Percentiles rank a stretch among this genome's conserved stretches.
These are phyloP conservation scores for Muntiacus muntjak DNA, from an alignment of 2,113 vertebrate genomes.

Conservation along the genomic window DNA sequence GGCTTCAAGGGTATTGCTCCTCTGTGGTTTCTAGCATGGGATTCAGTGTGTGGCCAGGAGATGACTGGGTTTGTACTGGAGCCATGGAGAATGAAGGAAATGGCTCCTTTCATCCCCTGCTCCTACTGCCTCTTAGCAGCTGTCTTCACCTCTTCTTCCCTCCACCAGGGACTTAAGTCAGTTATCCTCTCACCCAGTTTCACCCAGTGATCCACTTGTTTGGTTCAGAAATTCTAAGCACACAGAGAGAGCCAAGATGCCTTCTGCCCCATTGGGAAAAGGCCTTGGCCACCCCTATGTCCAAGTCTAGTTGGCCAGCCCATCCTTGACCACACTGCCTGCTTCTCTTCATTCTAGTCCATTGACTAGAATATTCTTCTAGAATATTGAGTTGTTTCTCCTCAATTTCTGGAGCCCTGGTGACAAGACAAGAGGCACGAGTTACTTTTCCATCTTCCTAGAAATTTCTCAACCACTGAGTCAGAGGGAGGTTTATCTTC, in stretches of 20 bases:
- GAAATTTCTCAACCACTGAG: background rate
- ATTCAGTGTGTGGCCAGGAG: background rate
- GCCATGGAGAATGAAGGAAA: background rate
- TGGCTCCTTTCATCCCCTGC: background rate
- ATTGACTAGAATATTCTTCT: background rate
- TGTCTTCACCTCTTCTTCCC: background rate
- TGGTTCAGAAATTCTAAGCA: background rate
- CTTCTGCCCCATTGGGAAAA: background rate
- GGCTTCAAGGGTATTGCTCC: background rate
- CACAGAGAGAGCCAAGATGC: background rate
- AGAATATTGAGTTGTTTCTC: background rate
- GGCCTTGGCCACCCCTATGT: background rate
- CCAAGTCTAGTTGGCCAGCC: background rate
- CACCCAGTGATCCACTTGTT: accelerated
- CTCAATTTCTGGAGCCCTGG: background rate
- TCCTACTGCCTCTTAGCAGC: background rate
- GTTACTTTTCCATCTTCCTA: background rate
- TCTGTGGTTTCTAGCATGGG: background rate
- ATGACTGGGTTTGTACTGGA: background rate
- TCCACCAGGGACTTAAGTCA: background rate
- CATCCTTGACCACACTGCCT: background rate
- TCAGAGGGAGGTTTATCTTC: background rate
- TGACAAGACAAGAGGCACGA: background rate
- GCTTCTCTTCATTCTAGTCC: background rate
- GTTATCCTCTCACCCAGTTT: background rate